Evolutionary conservation across 2,888 invertebrate species (phyloP).

Genomic region (Cataglyphis livida): DNA sequence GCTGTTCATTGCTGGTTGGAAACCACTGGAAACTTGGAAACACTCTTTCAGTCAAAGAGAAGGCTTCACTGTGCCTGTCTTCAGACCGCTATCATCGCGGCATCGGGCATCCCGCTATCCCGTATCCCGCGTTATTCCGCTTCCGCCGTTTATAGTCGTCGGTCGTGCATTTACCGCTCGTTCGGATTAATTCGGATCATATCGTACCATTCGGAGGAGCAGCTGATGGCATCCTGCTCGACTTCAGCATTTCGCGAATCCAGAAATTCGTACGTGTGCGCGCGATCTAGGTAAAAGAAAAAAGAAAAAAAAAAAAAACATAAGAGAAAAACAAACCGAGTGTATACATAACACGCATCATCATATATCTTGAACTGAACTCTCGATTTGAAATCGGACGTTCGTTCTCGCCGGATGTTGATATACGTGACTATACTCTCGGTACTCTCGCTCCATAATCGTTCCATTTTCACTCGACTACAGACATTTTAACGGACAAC

Average conservation of each 20-base stretch:
- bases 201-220: neutral
- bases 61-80: neutral
- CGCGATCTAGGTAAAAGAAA: neutral
- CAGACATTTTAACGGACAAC: neutral
- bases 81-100: constrained; percentile 16
- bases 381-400: neutral
- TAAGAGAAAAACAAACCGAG: too few relatives aligned
- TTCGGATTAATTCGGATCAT: constrained; percentile 22
- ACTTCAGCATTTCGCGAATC: neutral
- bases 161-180: constrained; percentile 14
- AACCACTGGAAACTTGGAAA: neutral
- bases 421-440: neutral
- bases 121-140: constrained; percentile 50
- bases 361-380: neutral
- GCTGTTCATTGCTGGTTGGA: constrained; percentile 61
- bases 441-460: neutral
- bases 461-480: neutral
- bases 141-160: neutral
- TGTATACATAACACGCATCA: neutral
- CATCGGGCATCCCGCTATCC: too few relatives aligned
- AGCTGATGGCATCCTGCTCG: neutral
- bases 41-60: neutral
- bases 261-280: neutral
- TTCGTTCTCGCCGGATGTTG: constrained; percentile 2
- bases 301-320: too few relatives aligned